Conservation (phyloP, 2,888 invertebrate genomes). For the Ormyrus pomaceus region DNA sequence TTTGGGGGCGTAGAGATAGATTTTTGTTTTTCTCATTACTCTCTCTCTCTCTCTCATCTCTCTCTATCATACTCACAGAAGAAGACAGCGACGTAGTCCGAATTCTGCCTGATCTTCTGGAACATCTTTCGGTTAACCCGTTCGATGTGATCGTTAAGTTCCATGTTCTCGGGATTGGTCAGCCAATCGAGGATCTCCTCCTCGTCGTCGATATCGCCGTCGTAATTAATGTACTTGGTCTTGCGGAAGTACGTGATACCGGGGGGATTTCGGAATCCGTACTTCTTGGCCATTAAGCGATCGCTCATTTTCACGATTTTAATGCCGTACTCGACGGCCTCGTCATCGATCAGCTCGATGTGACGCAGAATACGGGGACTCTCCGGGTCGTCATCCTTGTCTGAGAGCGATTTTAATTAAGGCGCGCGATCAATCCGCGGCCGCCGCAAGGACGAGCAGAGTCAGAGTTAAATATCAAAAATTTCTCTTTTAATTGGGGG, state of each 20-base stretch:
- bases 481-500: no score
- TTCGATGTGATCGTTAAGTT: slow-evolving; percentile 94
- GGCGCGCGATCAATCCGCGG: no score
- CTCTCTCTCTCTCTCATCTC: not conserved
- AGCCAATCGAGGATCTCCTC: slow-evolving; percentile 93
- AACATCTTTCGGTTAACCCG: slow-evolving; percentile 95
- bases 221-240: slow-evolving; percentile 92
- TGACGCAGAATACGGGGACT: slow-evolving; percentile 89
- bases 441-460: not conserved
- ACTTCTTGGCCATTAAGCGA: slow-evolving; percentile 94
- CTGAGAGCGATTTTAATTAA: slow-evolving; percentile 73
- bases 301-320: slow-evolving; percentile 93
- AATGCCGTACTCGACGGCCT: slow-evolving; percentile 93
- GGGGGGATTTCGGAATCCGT: slow-evolving; percentile 91
- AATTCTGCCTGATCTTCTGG: slow-evolving; percentile 90
- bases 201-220: slow-evolving; percentile 94
- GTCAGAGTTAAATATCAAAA: not conserved
- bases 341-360: slow-evolving; percentile 93
- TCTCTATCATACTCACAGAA: slow-evolving; percentile 85
- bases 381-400: slow-evolving; percentile 88
- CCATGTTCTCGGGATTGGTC: slow-evolving; percentile 95
- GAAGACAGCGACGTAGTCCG: slow-evolving; percentile 93
- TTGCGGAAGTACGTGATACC: slow-evolving; percentile 94
- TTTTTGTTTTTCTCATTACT: no score
- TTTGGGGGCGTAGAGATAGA: not conserved